These are phyloP conservation scores for Eleginops maclovinus DNA, from an alignment of 2,113 vertebrate genomes.

Conservation along the genomic window DNA sequence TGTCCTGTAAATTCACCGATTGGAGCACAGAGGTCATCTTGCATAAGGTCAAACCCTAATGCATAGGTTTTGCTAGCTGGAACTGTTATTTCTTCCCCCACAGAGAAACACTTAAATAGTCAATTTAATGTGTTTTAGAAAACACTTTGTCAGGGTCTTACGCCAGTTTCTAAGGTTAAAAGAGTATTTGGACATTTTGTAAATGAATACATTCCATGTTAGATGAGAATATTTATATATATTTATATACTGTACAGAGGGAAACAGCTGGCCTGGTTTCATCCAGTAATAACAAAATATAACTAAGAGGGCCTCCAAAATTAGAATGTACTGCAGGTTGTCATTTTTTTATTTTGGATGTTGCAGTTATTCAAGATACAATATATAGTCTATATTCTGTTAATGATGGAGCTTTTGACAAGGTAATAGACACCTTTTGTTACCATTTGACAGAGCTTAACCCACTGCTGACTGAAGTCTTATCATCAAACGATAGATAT, in stretches of 20 bases:
- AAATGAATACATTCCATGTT: not conserved
- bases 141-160: not conserved
- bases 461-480: not conserved
- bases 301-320: not conserved
- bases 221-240: not conserved
- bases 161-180: not conserved
- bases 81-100: not conserved
- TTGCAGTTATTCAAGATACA: not conserved
- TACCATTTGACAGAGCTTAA: not conserved
- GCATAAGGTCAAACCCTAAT: constrained; percentile 26
- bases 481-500: not conserved
- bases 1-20: constrained; percentile 1
- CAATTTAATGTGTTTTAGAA: not conserved
- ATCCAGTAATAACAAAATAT: not conserved
- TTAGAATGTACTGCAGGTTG: no score
- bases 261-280: no score
- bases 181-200: not conserved
- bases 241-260: not conserved
- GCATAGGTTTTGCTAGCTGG: not conserved
- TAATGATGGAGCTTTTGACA: not conserved
- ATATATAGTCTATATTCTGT: not conserved
- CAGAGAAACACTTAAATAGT: not conserved
- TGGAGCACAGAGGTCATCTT: constrained; percentile 45
- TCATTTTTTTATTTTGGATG: not conserved
- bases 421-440: not conserved